Evolutionary conservation across 2,888 invertebrate genomes (phyloP), one percentile per base, ranked within the genome.

Genomic region (Hanleya hanleyi): DNA sequence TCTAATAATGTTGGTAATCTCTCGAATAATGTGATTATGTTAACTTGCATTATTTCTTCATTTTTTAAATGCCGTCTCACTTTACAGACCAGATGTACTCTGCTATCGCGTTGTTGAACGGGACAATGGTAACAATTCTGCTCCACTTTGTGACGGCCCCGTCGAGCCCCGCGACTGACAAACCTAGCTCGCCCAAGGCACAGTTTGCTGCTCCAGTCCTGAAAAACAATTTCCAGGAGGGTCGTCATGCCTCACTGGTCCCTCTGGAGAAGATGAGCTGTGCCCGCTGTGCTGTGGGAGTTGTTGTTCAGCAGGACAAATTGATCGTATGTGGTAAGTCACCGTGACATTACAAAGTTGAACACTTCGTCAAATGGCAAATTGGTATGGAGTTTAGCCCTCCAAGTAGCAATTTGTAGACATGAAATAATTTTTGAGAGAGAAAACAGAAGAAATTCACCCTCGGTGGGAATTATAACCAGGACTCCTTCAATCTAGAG

Each of bases 241-340:
- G 61, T 22, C 37, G 69, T 4, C 64, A 64, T 33, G 78, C 78
- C 15, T 82, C 84, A 2, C 73, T 85, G 32, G 79, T 77, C 4
- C 89, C 88, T 1, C 80, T 91, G 76, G 92, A 93, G 33, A 92
- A 92, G 71, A 94, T 94, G 94, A 92, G 92, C 61, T 92, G 92
- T 66, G 93, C 93, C 61, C 93, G 96, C 78, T 95, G 95, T 91
- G 94, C 95, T 67, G 93, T 94, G 71, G 96, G 96, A 70, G 93
- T 94, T 75, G 95, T 94, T 50, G 93, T 94, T 86, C 91, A 95
- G 73, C 92, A 93, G 80, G 94, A 94, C 62, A 93, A 93, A 67
- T 92, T 96, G 64, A 91, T 96, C 79, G 95, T 95, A 74, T 95
- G 95, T 91, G 96, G 95, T 93, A 92, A 92, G 92, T 89, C 49